These are phyloP conservation scores for Mythimna loreyi DNA, from an alignment of 2,888 invertebrate species.

Conservation along the genomic window DNA sequence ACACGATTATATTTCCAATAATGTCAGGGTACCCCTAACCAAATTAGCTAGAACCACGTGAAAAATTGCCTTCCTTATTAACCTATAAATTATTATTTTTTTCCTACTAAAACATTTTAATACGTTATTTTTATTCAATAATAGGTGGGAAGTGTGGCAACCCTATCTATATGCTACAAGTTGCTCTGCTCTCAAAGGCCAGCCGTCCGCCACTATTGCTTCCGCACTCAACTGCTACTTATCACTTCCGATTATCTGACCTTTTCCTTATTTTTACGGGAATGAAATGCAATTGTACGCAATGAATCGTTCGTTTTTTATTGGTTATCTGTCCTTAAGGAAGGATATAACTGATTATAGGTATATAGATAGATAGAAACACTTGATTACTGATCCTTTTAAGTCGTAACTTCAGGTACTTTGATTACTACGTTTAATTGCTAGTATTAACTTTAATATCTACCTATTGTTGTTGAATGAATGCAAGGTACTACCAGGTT, in stretches of 20 bases:
- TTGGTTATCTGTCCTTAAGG: slow-evolving; percentile 9
- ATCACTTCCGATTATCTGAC: slow-evolving; percentile 62
- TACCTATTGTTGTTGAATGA: background rate
- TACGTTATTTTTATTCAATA: no score
- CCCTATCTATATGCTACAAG: slow-evolving; percentile 5
- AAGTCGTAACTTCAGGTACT: background rate
- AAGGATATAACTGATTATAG: no score
- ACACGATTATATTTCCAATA: no score
- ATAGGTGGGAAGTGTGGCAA: no score
- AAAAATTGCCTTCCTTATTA: no score
- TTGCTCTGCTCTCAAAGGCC: slow-evolving; percentile 52
- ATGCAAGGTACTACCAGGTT: background rate
- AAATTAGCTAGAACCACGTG: no score
- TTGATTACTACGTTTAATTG: background rate
- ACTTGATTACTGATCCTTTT: slow-evolving; percentile 5
- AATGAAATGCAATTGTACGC: slow-evolving; percentile 42
- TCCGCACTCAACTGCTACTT: slow-evolving; percentile 55
- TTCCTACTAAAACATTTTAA: no score
- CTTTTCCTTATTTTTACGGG: slow-evolving; percentile 49
- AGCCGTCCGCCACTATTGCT: slow-evolving; percentile 36
- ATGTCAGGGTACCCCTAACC: no score
- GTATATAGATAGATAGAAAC: no score
- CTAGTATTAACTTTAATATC: background rate
- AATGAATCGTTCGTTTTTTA: slow-evolving; percentile 32
- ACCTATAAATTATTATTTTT: no score